A percentile compares a stretch with the other conserved stretches of the same genome.
These are phyloP conservation scores for Brachyhypopomus gauderio DNA, from an alignment of 2,113 vertebrate species.

Conservation along the genomic window DNA sequence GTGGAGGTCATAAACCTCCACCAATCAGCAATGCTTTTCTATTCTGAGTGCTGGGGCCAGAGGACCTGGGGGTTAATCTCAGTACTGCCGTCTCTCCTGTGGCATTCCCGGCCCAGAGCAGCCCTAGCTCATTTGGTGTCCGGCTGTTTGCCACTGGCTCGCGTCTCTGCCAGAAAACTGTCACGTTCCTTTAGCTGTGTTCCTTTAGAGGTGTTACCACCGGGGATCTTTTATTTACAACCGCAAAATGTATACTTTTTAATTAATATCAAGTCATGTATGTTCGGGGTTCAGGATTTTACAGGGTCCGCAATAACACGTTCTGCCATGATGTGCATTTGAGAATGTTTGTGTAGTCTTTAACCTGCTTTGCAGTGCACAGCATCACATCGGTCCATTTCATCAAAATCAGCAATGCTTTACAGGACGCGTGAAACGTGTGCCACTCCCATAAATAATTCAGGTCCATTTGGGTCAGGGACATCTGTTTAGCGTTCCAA, in stretches of 20 bases:
- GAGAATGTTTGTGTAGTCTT: background rate
- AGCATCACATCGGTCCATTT: background rate
- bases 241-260: background rate
- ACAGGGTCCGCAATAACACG: background rate
- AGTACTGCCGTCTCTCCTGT: constrained; percentile 53
- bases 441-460: constrained; percentile 17
- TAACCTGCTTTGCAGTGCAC: background rate
- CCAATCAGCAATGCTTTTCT: constrained; percentile 46
- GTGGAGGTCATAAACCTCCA: constrained; percentile 23
- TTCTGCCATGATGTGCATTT: background rate
- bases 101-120: background rate
- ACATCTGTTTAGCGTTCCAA: constrained; percentile 23
- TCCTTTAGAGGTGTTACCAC: background rate
- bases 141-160: constrained; percentile 18
- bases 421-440: background rate
- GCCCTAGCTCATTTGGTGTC: constrained; percentile 21
- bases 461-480: constrained; percentile 1
- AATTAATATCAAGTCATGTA: background rate
- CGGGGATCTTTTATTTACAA: background rate
- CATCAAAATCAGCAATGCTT: constrained; percentile 1
- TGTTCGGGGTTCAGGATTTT: background rate
- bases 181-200: background rate
- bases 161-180: constrained; percentile 31
- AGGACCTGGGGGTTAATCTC: constrained; percentile 54
- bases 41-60: constrained; percentile 53